Percentiles rank a stretch among this genome's conserved stretches.
Conservation (phyloP, 2,113 vertebrate species). For the Phyllostomus discolor region DNA sequence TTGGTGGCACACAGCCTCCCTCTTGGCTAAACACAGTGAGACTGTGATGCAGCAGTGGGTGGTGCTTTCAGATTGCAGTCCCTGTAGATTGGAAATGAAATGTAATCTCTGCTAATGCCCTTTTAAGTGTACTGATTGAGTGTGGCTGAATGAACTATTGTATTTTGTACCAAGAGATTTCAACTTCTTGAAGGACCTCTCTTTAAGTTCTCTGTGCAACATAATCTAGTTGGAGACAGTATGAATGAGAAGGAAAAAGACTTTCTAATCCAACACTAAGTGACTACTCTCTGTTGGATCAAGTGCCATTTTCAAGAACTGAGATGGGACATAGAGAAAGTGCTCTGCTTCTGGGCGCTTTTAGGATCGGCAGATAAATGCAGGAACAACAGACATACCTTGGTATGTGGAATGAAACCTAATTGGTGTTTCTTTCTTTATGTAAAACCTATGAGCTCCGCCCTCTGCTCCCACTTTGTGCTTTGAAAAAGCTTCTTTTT, state of each 20-base stretch:
- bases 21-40: not conserved
- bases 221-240: not conserved
- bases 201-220: constrained; percentile 23
- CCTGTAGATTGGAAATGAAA: constrained; percentile 42
- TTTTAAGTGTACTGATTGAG: constrained; percentile 38
- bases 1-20: not conserved
- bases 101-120: constrained; percentile 49
- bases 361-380: not conserved
- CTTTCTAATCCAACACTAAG: not conserved
- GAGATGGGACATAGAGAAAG: not conserved
- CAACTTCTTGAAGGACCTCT: constrained; percentile 11
- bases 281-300: not conserved
- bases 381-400: not conserved
- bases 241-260: constrained; percentile 13
- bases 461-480: not conserved
- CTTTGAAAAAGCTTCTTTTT: not conserved
- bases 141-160: not conserved
- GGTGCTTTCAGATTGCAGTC: constrained; percentile 7
- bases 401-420: not conserved
- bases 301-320: not conserved
- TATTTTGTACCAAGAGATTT: constrained; percentile 37
- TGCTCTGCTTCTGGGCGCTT: not conserved
- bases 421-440: not conserved
- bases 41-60: constrained; percentile 15
- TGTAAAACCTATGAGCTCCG: not conserved